phyloP scores from a whole-genome alignment of 2,797 vertebrate species.

The Gallinago stenura region DNA sequence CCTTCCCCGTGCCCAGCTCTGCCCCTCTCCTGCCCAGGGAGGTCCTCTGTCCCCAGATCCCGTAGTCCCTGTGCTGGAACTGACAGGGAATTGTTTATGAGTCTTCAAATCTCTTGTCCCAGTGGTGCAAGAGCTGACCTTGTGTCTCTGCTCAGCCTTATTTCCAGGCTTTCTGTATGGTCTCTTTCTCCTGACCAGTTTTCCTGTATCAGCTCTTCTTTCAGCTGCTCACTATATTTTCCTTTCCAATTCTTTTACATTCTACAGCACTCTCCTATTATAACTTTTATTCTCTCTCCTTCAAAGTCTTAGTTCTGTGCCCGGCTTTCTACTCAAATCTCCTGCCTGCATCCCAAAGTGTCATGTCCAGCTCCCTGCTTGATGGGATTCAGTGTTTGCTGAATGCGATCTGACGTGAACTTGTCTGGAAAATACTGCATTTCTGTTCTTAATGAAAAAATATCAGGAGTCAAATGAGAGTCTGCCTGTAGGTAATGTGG shows the following conservation, averaged over 20 bases:
- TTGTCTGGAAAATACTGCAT: not conserved
- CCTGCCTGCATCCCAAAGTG: not conserved
- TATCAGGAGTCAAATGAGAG: fast-evolving
- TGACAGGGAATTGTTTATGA: not conserved
- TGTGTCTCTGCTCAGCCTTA: not conserved
- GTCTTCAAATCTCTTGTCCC: not conserved
- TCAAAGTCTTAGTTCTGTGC: not conserved
- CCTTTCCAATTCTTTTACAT: not conserved
- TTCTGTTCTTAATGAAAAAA: not conserved
- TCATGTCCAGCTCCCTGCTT: not conserved
- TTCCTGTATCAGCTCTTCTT: not conserved
- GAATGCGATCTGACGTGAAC: not conserved
- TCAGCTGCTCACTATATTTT: not conserved
- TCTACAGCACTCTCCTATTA: not conserved
- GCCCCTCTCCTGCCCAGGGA: not conserved
- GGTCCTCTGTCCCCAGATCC: not conserved
- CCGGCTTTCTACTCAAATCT: not conserved
- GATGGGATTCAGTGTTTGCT: not conserved
- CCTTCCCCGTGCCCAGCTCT: not conserved
- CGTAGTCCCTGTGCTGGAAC: not conserved
- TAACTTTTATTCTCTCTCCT: not conserved
- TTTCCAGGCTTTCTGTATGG: not conserved
- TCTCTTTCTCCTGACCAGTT: not conserved
- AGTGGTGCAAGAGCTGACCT: not conserved
- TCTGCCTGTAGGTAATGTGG: not conserved